Conservation (phyloP, 2,797 vertebrate species). For the Poecilia picta region DNA sequence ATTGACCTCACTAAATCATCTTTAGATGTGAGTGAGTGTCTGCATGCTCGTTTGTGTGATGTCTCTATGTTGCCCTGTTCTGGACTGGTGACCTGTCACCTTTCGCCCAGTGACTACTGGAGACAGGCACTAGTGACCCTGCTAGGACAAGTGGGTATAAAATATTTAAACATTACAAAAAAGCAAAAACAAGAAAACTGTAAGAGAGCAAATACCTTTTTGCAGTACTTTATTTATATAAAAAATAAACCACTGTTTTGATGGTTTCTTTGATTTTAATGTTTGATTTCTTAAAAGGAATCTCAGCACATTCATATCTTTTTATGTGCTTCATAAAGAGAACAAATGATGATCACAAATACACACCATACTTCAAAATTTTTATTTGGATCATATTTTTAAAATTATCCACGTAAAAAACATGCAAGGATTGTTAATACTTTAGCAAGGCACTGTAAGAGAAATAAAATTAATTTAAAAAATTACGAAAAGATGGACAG, state of each 20-base stretch:
- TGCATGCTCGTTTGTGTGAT: neutral
- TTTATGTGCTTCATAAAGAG: neutral
- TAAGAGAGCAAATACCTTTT: too few species aligned
- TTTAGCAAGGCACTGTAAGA: neutral
- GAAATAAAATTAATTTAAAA: neutral
- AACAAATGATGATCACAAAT: neutral
- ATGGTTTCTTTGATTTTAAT: too few species aligned
- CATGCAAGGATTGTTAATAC: neutral
- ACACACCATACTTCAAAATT: neutral
- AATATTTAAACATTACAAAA: too few species aligned
- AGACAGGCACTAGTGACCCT: too few species aligned
- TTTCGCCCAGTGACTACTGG: neutral
- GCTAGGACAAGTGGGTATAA: too few species aligned
- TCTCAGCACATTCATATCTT: too few species aligned
- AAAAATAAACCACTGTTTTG: too few species aligned
- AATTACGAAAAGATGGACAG: neutral
- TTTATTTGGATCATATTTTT: neutral
- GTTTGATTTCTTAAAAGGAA: too few species aligned
- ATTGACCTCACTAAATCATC: neutral
- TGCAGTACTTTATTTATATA: too few species aligned
- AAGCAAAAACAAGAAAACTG: too few species aligned
- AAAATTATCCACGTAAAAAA: neutral
- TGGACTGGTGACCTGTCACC: neutral
- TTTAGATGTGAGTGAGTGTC: neutral
- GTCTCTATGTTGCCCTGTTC: neutral